Percentiles rank a stretch among this genome's conserved stretches.
These are phyloP conservation scores for Eretmocerus hayati DNA, from an alignment of 2,888 invertebrate genomes.

Conservation along the genomic window DNA sequence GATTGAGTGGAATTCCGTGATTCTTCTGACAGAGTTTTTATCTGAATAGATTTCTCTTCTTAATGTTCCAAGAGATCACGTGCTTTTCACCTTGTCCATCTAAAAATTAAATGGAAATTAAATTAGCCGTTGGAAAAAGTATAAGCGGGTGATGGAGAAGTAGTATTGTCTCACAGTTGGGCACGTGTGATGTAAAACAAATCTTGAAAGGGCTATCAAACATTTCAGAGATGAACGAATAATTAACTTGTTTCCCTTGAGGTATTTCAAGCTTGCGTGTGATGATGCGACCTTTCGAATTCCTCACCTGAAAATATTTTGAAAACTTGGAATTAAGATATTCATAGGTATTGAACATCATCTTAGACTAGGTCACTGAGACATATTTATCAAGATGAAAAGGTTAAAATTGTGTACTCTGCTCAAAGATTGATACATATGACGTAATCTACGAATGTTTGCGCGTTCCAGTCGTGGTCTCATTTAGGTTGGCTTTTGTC, in stretches of 20 bases:
- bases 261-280: constrained; percentile 81
- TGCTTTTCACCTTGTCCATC: constrained; percentile 73
- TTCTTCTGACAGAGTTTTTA: no score
- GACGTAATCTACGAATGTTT: no score
- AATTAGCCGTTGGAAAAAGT: background rate
- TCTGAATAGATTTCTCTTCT: no score
- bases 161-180: constrained; percentile 58
- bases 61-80: constrained; percentile 79
- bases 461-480: no score
- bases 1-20: no score
- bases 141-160: background rate
- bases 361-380: constrained; percentile 27
- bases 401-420: no score
- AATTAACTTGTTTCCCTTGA: constrained; percentile 92
- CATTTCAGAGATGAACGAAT: constrained; percentile 94
- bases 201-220: constrained; percentile 97
- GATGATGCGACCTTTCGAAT: constrained; percentile 89
- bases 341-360: no score
- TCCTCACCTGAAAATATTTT: constrained; percentile 70
- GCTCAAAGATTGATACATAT: no score
- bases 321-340: no score
- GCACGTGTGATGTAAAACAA: constrained; percentile 83
- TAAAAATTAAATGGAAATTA: constrained; percentile 38
- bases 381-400: no score
- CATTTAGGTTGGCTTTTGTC: no score